Evolutionary conservation across 2,113 vertebrate genomes (phyloP).

Genomic region (Struthio camelus): DNA sequence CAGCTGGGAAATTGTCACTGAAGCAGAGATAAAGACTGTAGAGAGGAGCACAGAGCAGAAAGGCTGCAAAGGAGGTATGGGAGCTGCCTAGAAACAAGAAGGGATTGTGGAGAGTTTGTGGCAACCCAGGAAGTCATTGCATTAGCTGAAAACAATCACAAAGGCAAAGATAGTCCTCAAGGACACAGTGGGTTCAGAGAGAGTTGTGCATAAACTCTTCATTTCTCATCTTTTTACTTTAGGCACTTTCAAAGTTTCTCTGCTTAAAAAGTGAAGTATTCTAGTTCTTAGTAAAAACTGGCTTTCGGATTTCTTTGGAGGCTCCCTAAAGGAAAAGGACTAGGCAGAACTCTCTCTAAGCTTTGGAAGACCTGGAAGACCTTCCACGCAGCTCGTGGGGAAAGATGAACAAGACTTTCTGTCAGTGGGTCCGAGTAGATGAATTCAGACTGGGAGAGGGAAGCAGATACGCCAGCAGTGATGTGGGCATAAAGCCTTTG

Average conservation of each 20-base stretch:
- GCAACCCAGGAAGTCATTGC: not conserved
- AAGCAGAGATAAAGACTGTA: not conserved
- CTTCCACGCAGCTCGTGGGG: not conserved
- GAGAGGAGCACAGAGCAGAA: not conserved
- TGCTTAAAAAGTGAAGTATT: not conserved
- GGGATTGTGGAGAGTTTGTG: not conserved
- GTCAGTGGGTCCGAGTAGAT: not conserved
- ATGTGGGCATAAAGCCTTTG: not conserved
- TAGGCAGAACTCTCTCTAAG: not conserved
- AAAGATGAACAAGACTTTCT: not conserved
- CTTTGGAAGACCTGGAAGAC: not conserved
- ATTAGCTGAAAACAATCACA: not conserved
- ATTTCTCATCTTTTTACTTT: not conserved
- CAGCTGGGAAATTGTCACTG: not conserved
- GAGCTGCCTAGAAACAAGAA: not conserved
- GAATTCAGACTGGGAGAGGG: not conserved
- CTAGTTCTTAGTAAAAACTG: not conserved
- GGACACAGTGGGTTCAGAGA: not conserved
- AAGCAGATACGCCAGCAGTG: not conserved
- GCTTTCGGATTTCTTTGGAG: not conserved
- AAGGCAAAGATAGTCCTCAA: not conserved
- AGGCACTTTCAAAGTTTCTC: not conserved
- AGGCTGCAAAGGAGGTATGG: not conserved
- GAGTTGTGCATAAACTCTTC: not conserved
- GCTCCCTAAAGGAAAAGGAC: not conserved